Conservation (phyloP, 1,140 invertebrate genomes). For the Apis cerana region DNA sequence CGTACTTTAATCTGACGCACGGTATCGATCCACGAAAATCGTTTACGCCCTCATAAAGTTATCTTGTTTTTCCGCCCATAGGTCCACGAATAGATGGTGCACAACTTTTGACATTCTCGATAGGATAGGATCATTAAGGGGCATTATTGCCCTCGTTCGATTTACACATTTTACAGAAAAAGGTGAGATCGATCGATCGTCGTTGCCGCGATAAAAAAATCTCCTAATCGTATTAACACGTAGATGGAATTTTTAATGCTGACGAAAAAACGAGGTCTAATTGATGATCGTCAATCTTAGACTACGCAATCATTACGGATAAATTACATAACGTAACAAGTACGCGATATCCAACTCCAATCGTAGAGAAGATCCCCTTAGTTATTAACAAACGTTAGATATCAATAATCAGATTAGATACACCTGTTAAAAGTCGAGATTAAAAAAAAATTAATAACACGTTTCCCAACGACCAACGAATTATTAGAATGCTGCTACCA, state of each 20-base stretch:
- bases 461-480: background rate
- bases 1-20: slow-evolving; percentile 63
- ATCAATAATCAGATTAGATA: background rate
- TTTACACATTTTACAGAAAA: too few species aligned
- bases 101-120: background rate
- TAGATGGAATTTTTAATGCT: too few species aligned
- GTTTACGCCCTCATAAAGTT: slow-evolving; percentile 42
- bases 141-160: background rate
- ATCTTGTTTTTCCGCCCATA: background rate
- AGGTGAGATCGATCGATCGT: too few species aligned
- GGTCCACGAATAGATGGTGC: background rate
- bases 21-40: slow-evolving; percentile 59
- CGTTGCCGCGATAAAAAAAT: too few species aligned
- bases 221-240: too few species aligned
- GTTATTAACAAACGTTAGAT: background rate
- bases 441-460: background rate
- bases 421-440: background rate
- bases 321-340: too few species aligned
- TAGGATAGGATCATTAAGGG: background rate
- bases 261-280: too few species aligned
- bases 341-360: too few species aligned
- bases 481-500: background rate
- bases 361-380: background rate
- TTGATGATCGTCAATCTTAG: too few species aligned
- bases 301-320: too few species aligned